phyloP scores from a whole-genome alignment of 2,113 vertebrate genomes.

The Leiothrix lutea region DNA sequence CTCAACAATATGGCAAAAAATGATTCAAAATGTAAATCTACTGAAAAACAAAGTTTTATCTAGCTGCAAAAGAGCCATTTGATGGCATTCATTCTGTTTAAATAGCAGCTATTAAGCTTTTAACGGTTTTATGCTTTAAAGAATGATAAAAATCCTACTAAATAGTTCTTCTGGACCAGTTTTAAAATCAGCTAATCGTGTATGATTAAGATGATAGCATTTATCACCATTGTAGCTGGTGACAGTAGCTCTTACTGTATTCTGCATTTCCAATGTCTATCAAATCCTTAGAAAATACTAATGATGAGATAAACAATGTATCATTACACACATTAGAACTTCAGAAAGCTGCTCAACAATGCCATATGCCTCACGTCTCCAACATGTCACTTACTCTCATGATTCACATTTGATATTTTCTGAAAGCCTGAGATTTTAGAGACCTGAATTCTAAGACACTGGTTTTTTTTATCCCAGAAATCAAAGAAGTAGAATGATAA shows the following conservation, averaged over 20 bases:
- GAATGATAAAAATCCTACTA: background rate
- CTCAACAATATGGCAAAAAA: background rate
- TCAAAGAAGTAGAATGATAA: background rate
- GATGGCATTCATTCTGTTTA: background rate
- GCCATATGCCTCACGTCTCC: background rate
- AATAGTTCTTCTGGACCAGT: background rate
- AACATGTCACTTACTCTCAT: background rate
- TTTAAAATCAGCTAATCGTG: constrained; percentile 22
- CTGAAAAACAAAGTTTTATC: background rate
- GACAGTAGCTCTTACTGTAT: constrained; percentile 13
- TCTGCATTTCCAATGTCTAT: background rate
- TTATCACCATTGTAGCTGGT: constrained; percentile 19
- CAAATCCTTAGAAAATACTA: background rate
- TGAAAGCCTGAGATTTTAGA: background rate
- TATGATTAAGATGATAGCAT: constrained; percentile 18
- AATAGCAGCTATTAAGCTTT: constrained; percentile 14
- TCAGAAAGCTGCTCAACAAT: background rate
- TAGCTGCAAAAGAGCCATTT: background rate
- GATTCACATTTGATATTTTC: constrained; percentile 22
- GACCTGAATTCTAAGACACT: background rate
- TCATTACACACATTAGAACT: background rate
- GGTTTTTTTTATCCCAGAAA: background rate
- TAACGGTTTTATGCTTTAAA: background rate
- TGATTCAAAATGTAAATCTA: background rate
- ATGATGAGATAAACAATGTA: background rate